Evolutionary conservation across 2,888 invertebrate genomes (phyloP).

Genomic region (Nomada lathburiana): DNA sequence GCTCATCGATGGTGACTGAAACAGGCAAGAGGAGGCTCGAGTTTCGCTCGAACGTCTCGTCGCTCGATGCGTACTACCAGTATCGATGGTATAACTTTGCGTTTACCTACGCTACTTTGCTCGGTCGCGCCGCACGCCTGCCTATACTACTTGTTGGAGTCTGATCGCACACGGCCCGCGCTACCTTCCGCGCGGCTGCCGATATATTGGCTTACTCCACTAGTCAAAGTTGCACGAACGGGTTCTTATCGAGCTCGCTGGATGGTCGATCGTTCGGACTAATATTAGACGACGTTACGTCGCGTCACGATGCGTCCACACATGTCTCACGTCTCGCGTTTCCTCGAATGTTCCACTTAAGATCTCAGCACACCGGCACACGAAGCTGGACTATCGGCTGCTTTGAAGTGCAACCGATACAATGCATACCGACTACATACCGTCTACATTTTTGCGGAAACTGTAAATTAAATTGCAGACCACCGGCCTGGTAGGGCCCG

Average conservation of each 20-base stretch:
- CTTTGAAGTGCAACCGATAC: background rate
- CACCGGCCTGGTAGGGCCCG: slow-evolving; percentile 37
- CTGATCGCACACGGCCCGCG: background rate
- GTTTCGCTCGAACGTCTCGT: background rate
- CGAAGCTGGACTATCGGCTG: background rate
- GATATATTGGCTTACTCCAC: slow-evolving; percentile 20
- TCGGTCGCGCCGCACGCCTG: background rate
- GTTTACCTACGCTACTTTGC: slow-evolving; percentile 5
- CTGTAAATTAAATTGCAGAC: slow-evolving; percentile 45
- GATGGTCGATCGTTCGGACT: slow-evolving; percentile 25
- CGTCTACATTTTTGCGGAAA: too few relatives aligned
- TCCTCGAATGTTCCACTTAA: background rate
- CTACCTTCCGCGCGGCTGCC: slow-evolving; percentile 8
- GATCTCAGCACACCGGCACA: background rate
- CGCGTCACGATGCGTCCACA: background rate
- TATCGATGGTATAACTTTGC: background rate
- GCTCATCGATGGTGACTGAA: background rate
- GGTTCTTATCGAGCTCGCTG: slow-evolving; percentile 22
- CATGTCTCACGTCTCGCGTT: background rate
- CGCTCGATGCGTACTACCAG: background rate
- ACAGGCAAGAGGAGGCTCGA: background rate
- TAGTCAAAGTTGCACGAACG: slow-evolving; percentile 31
- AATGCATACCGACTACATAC: background rate
- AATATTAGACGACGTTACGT: slow-evolving; percentile 22
- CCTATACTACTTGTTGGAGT: slow-evolving; percentile 16